Evolutionary conservation across 2,797 vertebrate genomes (phyloP).

Genomic region (Falco cherrug): DNA sequence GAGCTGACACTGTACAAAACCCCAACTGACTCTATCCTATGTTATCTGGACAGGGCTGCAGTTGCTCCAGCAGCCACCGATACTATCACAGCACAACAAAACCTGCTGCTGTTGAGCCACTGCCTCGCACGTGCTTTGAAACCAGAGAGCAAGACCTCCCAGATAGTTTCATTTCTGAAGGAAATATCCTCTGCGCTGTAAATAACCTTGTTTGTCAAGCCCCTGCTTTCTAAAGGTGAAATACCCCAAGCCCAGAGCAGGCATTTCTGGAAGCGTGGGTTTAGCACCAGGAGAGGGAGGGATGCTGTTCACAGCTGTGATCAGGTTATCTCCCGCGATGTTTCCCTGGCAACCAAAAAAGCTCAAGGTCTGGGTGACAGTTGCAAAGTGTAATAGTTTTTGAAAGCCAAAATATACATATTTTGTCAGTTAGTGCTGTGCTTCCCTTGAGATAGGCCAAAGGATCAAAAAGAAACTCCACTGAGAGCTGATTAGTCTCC

Average conservation of each 20-base stretch:
- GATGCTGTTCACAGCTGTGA: neutral
- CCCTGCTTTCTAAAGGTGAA: neutral
- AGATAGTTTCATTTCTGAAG: neutral
- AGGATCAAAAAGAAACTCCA: constrained; percentile 55
- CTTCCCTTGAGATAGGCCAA: constrained; percentile 54
- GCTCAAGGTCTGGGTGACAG: constrained; percentile 53
- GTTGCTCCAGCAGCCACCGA: neutral
- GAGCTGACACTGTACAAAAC: neutral
- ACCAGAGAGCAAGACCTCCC: neutral
- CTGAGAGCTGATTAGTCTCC: constrained; percentile 21
- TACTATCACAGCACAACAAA: neutral
- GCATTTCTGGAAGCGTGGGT: neutral
- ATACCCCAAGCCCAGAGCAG: neutral
- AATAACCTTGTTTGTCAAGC: neutral
- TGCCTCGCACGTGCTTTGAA: accelerated
- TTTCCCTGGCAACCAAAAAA: constrained; percentile 62
- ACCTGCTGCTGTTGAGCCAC: neutral
- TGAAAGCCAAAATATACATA: constrained; percentile 61
- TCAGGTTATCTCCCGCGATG: constrained; percentile 33
- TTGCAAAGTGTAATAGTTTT: constrained; percentile 54
- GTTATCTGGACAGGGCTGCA: neutral
- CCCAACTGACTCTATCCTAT: neutral
- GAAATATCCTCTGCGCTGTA: neutral
- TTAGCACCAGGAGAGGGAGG: neutral
- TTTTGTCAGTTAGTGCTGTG: constrained; percentile 47